Conservation (phyloP, 1,140 invertebrate genomes). For the Drosophila saltans region DNA sequence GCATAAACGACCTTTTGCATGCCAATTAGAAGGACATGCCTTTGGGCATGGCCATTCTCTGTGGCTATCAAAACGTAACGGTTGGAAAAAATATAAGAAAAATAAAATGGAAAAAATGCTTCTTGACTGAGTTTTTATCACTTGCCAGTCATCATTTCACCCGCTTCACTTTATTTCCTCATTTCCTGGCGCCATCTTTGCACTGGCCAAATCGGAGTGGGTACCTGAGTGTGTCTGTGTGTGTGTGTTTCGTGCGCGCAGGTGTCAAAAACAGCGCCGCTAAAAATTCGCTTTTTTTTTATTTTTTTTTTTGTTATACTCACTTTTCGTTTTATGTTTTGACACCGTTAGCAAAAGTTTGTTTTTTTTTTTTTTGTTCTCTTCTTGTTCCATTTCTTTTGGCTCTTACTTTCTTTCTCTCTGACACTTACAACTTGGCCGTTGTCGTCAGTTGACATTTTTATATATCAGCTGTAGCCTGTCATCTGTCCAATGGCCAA, state of each 20-base stretch:
- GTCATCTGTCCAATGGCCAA: slow-evolving; percentile 12
- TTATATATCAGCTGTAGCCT: slow-evolving; percentile 71
- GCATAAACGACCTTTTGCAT: slow-evolving; percentile 68
- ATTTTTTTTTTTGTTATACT: slow-evolving; percentile 21
- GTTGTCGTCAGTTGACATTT: slow-evolving; percentile 70
- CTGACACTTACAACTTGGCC: slow-evolving; percentile 73
- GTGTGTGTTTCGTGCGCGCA: slow-evolving; percentile 40
- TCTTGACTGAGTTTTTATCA: slow-evolving; percentile 34
- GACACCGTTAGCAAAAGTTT: slow-evolving; percentile 53
- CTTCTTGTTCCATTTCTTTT: neutral
- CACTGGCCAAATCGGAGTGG: slow-evolving; percentile 33
- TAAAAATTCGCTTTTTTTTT: slow-evolving; percentile 45
- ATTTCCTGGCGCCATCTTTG: slow-evolving; percentile 64
- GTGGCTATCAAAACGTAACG: slow-evolving; percentile 51
- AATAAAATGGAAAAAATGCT: neutral
- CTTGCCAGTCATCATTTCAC: slow-evolving; percentile 33
- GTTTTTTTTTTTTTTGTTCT: neutral
- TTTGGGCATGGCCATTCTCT: slow-evolving; percentile 41
- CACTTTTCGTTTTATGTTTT: slow-evolving; percentile 74
- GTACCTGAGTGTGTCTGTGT: neutral
- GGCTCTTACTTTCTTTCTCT: slow-evolving; percentile 3
- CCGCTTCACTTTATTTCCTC: slow-evolving; percentile 72
- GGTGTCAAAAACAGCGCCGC: slow-evolving; percentile 69
- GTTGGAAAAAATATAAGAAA: slow-evolving; percentile 13
- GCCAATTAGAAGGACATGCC: slow-evolving; percentile 65